Evolutionary conservation across 2,888 invertebrate species (phyloP), one percentile per base, ranked within the genome.

Genomic region (Agrotis ipsilon): DNA sequence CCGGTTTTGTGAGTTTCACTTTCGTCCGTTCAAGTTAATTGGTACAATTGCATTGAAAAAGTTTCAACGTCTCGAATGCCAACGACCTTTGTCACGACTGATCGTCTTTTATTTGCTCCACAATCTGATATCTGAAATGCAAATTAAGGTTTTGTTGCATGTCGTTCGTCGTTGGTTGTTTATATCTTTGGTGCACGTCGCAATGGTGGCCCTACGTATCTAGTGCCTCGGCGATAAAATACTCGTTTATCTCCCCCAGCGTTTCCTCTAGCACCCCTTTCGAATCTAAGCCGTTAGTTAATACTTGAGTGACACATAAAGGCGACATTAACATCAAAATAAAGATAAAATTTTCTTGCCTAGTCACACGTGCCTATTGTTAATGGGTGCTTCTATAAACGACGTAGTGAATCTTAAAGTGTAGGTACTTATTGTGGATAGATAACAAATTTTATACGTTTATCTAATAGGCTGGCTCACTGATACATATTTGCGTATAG

Each of bases 1-100:
- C 87, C 87, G 90, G 90, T 88, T 91, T 88, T 87, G 89, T 89
- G 90, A 91, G 95, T 96, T 96, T 96, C 96, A 95, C 95, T 96
- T 94, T 96, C 95, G 88, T 89, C 86, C 86, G 91, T 88, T 90
- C 88, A 87, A 89, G 84, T 94, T 95, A 94, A 95, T 95, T 96
- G 94, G 92, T 93, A 91, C 94, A 92, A 94, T 94, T 93, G 92
- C 87, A 89, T 86, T 89, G 89, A 89, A 89, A 90, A 89, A 78
- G 83, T 80, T 87, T 78, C 86, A 85, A 84, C 85, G 87, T 83
- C 78, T 83, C 78, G 81, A 83, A 87, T 89, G 92, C 87, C 91
- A 91, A 88, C 91, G 92, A 93, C 91, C 93, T 91, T 91, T 91
- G 88, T 89, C 83, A 90, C 71, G 73, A 75, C 68, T 80, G 73